Evolutionary conservation across 1,140 invertebrate species (phyloP).

Genomic region (Drosophila willistoni): DNA sequence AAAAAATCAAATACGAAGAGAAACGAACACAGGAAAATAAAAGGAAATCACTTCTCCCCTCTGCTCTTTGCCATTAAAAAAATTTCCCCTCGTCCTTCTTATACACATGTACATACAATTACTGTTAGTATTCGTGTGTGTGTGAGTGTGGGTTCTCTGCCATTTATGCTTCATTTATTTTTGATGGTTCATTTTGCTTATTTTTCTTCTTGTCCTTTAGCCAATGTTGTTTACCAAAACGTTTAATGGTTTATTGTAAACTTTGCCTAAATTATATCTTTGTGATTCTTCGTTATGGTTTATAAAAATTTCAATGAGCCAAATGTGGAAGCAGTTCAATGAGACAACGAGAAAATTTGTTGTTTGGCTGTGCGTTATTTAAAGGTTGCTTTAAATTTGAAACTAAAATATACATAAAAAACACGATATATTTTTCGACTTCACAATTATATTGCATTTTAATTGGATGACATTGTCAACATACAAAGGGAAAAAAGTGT

Average conservation of each 20-base stretch:
- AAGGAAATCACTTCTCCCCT: conserved; percentile 61
- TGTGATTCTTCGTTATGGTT: conserved; percentile 22
- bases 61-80: conserved; percentile 13
- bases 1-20: conserved; percentile 30
- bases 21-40: conserved; percentile 51
- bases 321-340: not conserved
- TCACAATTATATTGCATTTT: too few species aligned
- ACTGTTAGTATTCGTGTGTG: not conserved
- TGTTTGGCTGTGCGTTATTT: not conserved
- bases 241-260: conserved; percentile 58
- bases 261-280: conserved; percentile 30
- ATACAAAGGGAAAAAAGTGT: too few species aligned
- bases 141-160: conserved; percentile 35
- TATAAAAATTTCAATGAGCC: not conserved
- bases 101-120: not conserved
- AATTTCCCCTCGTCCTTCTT: conserved; percentile 10
- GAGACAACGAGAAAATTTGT: not conserved
- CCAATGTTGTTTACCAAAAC: conserved; percentile 41
- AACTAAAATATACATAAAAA: not conserved
- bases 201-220: conserved; percentile 13
- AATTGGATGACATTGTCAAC: too few species aligned
- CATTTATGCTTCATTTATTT: conserved; percentile 79
- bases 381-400: not conserved
- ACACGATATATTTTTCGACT: too few species aligned
- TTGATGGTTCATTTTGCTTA: conserved; percentile 57